Conservation (phyloP, 2,797 vertebrate genomes). For the Lacerta viridis region DNA sequence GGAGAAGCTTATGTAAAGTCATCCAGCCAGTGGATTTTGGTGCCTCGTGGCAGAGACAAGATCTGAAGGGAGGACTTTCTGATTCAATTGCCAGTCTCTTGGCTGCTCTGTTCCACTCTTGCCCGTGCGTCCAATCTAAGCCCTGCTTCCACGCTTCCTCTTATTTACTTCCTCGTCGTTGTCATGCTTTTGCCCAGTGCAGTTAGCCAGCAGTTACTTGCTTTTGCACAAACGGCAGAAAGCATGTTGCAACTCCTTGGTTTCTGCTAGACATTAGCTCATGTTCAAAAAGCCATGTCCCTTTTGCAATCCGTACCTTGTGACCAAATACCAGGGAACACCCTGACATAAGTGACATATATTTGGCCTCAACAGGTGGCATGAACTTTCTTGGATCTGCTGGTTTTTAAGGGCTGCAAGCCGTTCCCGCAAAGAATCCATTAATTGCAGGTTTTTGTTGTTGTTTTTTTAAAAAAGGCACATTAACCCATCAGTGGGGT, state of each 20-base stretch:
- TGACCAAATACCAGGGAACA: not conserved
- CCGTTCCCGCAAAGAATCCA: not conserved
- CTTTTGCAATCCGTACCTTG: not conserved
- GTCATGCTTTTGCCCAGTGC: not conserved
- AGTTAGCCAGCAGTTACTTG: not conserved
- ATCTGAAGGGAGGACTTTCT: not conserved
- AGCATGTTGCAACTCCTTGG: not conserved
- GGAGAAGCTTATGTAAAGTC: no score
- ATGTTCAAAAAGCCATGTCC: not conserved
- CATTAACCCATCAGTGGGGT: no score
- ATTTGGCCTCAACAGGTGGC: no score
- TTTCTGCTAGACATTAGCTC: not conserved
- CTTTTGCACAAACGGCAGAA: not conserved
- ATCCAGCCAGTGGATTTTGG: no score
- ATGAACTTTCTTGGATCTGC: not conserved
- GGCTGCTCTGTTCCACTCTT: not conserved
- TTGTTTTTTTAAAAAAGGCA: not conserved
- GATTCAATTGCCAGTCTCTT: not conserved
- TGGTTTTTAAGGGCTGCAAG: not conserved
- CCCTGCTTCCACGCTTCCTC: not conserved
- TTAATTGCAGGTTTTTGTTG: not conserved
- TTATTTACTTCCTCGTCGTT: not conserved
- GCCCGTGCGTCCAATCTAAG: not conserved
- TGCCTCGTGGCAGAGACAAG: not conserved
- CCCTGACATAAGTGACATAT: no score